Percentiles rank a stretch among this genome's conserved stretches.
phyloP scores from a whole-genome alignment of 35 echinoderm and acorn worm species.

The Chiridota heheva region DNA sequence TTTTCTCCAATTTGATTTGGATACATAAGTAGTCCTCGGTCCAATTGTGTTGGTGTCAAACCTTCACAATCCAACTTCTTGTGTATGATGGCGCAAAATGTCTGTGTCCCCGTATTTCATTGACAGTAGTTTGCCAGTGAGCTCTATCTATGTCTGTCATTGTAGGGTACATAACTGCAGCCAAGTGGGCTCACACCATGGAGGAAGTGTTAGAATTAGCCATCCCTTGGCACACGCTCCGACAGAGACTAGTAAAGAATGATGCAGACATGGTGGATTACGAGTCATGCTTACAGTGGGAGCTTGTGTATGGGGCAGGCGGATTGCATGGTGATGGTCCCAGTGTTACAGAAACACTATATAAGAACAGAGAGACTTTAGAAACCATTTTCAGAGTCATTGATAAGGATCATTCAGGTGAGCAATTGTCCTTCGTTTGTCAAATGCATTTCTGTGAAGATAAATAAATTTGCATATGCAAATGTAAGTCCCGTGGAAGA shows the following conservation, averaged over 20 bases:
- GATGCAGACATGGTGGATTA: constrained; percentile 74
- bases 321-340: constrained; percentile 33
- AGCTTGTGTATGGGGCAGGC: constrained; percentile 46
- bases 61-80: no score
- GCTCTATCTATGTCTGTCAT: no score
- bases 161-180: constrained; percentile 74
- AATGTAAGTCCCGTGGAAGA: no score
- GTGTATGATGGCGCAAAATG: no score
- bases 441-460: no score
- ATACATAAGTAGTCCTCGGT: no score
- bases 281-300: constrained; percentile 73
- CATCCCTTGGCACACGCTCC: constrained; percentile 87
- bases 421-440: not conserved
- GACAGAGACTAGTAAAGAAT: constrained; percentile 46
- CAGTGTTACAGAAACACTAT: constrained; percentile 89
- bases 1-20: no score
- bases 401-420: constrained; percentile 98
- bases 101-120: no score
- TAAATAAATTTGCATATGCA: no score
- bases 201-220: constrained; percentile 64
- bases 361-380: constrained; percentile 80
- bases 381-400: constrained; percentile 97
- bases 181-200: constrained; percentile 88
- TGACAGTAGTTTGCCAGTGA: no score
- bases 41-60: no score